Evolutionary conservation across 2,797 vertebrate genomes (phyloP), one percentile per base, ranked within the genome.

Genomic region (Acridotheres tristis): DNA sequence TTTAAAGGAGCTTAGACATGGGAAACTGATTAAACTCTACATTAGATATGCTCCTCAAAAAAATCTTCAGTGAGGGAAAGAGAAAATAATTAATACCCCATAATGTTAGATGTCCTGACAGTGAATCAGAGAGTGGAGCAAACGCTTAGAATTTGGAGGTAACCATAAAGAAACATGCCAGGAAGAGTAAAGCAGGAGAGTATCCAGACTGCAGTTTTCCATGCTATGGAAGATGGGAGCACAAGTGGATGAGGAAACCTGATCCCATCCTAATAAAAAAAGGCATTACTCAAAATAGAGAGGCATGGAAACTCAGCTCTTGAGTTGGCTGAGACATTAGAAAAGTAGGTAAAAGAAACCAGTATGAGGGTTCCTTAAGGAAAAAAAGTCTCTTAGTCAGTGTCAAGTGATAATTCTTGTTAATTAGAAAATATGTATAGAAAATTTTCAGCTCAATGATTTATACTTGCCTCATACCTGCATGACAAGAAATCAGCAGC

Each of bases 71-170:
- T 25, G 18, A 62, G 4, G 4, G 18, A 63, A 17, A 84, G 11
- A 81, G 3, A 11, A 84, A 84, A 67, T 36, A 0, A 48, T 29
- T 43, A 47, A 67, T n/a, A 55, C 5, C 3, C 18, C 0, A 0
- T 32, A 47, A 23, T 36, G 4, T 16, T 38, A 21, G 18, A 12
- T 57, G 10, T 25, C n/a, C n/a, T 34, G 55, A 57, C 22, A 36
- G 14, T 58, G n/a, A 36, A 58, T 25, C 55, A 57, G n/a, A 14
- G 55, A 25, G n/a, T 57, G 15, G 55, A 57, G 15, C 15, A 57
- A 11, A 22, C 16, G 13, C 10, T 42, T 54, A 38, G 18, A 47
- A 27, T 8, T 9, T 66, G 29, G 22, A 86, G 10, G 20, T 34
- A 83, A 47, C 12, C 23, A 30, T 32, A 80, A 76, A 80, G 32